Percentiles rank a stretch among this genome's conserved stretches.
Conservation (phyloP, 1,140 invertebrate species). For the Neuroterus valhalla region DNA sequence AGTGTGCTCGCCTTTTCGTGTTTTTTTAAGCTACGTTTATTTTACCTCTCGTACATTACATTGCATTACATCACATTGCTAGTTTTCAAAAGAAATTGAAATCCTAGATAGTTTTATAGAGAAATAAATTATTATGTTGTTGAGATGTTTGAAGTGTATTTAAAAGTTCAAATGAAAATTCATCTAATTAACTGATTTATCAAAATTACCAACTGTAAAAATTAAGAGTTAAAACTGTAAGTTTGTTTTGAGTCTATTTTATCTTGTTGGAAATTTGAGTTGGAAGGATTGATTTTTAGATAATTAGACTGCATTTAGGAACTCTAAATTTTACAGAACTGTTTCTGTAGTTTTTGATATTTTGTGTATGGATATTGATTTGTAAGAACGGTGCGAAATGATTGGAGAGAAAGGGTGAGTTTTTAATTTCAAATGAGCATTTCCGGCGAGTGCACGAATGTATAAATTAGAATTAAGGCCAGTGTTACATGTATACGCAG, state of each 20-base stretch:
- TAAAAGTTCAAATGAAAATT: too few relatives aligned
- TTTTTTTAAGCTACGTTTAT: conserved; percentile 31
- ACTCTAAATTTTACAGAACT: background rate
- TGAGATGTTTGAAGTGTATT: too few relatives aligned
- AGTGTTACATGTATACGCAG: conserved; percentile 76
- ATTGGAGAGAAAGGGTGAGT: conserved; percentile 23
- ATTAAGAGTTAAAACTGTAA: background rate
- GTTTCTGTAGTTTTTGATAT: conserved; percentile 3
- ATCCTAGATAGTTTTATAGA: too few relatives aligned
- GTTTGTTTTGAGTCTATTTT: conserved; percentile 2
- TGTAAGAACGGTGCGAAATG: conserved; percentile 7
- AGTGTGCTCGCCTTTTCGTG: conserved; percentile 20
- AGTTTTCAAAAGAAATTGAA: too few relatives aligned
- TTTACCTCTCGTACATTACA: background rate
- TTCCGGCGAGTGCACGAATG: conserved; percentile 61
- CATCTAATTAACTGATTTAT: too few relatives aligned
- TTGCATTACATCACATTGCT: too few relatives aligned
- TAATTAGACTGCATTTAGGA: background rate
- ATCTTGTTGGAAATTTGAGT: background rate
- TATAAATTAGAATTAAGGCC: conserved; percentile 76
- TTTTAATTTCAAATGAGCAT: conserved; percentile 19
- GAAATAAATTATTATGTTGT: too few relatives aligned
- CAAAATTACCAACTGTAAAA: background rate
- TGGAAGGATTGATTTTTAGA: background rate
- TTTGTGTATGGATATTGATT: background rate